These are phyloP conservation scores for Tenthredo notha DNA, from an alignment of 2,888 invertebrate species.

Conservation along the genomic window DNA sequence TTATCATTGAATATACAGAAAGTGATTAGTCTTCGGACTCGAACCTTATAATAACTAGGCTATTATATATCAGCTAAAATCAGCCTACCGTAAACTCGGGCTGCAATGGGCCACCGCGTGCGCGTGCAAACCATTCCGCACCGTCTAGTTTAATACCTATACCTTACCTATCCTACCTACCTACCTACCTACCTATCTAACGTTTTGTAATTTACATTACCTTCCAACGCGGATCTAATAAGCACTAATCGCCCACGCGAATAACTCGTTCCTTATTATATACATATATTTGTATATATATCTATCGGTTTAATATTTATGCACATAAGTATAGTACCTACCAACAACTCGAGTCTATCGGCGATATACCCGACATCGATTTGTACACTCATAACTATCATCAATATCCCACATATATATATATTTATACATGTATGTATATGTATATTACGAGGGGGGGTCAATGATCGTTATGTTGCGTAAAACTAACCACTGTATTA, in stretches of 20 bases:
- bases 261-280: slow-evolving; percentile 46
- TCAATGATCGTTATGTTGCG: neutral
- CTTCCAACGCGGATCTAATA: slow-evolving; percentile 71
- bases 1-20: neutral
- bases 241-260: slow-evolving; percentile 69
- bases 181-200: neutral
- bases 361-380: neutral
- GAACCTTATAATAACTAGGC: neutral
- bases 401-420: slow-evolving; percentile 50
- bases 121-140: neutral
- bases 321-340: too few relatives aligned
- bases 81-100: slow-evolving; percentile 34
- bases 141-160: neutral
- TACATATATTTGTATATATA: neutral
- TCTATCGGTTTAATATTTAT: too few relatives aligned
- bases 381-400: neutral
- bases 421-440: too few relatives aligned
- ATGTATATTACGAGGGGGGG: neutral
- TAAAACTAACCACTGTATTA: neutral
- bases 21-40: neutral
- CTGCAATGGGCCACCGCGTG: neutral
- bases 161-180: neutral
- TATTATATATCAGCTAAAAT: slow-evolving; percentile 1
- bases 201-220: slow-evolving; percentile 29
- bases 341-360: too few relatives aligned